Conservation (phyloP, 2,113 vertebrate species). For the Speoplatyrhinus poulsoni region DNA sequence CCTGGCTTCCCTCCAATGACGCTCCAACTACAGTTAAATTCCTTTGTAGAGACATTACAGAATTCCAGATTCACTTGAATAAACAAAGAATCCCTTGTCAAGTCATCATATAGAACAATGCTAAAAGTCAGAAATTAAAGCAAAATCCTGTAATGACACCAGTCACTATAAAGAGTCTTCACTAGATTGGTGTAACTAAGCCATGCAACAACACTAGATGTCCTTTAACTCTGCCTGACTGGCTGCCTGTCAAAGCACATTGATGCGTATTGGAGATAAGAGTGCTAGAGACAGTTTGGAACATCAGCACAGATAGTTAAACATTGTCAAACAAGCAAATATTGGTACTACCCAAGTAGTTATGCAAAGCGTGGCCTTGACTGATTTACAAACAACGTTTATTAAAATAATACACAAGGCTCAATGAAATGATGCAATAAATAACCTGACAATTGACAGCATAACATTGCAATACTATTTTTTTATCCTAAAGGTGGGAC, state of each 20-base stretch:
- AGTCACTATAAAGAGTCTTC: conserved; percentile 61
- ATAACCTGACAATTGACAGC: too few species aligned
- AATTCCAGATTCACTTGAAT: conserved; percentile 1
- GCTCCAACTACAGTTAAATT: conserved; percentile 28
- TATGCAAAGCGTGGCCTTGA: conserved; percentile 11
- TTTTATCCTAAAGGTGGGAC: too few species aligned
- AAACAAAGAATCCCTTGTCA: background rate
- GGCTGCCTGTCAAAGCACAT: conserved; percentile 47
- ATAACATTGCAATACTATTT: too few species aligned
- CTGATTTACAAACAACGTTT: too few species aligned
- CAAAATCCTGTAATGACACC: conserved; percentile 27
- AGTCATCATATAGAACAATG: background rate
- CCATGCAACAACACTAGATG: conserved; percentile 48
- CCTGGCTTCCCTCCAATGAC: conserved; percentile 54
- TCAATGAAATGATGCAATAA: too few species aligned
- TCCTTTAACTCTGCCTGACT: conserved; percentile 37
- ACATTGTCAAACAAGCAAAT: conserved; percentile 60
- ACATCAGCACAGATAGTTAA: conserved; percentile 31
- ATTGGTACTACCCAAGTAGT: conserved; percentile 29
- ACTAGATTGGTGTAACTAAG: conserved; percentile 61
- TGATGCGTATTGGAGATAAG: conserved; percentile 48
- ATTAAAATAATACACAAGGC: too few species aligned
- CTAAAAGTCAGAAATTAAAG: conserved; percentile 52
- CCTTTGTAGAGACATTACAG: conserved; percentile 52
- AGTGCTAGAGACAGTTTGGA: background rate